Base-by-base conservation (phyloP, 1,140 invertebrate genomes). In the Pseudomyrmex pallidus region DNA sequence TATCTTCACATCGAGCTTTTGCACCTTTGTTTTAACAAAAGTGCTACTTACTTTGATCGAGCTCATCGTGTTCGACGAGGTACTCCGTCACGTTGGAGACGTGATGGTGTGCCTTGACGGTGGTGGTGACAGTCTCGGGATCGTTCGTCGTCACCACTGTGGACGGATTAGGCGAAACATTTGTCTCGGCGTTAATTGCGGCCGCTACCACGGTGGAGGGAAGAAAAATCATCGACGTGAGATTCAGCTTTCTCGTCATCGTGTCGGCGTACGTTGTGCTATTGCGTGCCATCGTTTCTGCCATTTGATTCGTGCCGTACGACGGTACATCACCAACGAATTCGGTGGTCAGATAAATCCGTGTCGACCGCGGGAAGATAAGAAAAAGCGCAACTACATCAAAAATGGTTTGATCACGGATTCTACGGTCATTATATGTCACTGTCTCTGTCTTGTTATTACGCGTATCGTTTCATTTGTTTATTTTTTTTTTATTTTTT, bases 41-140 rank as follows among this genome's bases (percentile, higher is more conserved):
- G 72, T 57, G 73, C 74, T 90, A 94, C 93, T 94, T 85, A 94
- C 93, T 92, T 87, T 94, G 93, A 87, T 94, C 93, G 74, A 94
- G 90, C 73, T 93, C 93, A 73, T 94, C 93, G 80, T 92, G 92
- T 61, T 94, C 93, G 44, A 85, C 87, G 63, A 92, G 88, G 83
- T 92, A 91, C 44, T 91, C 89, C 46, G 93, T 93, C 76, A 90
- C 88, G 83, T 94, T 94, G 90, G 93, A 90, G 86, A 91, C 85
- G 85, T 93, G 93, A 87, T 92, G 91, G 85, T 89, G 84, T 52
- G 91, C 85, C 62, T 93, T 93, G 84, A 89, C 83, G 63, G 92
- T 93, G 72, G 87, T 91, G 77, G 92, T 91, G 80, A 92, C 90
- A 88, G 70, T 89, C 85, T 89, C 86, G 9, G 76, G 44, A 68